Percentiles rank a stretch among this genome's conserved stretches.
Evolutionary conservation across 2,113 vertebrate genomes (phyloP).

Genomic region (Mastomys coucha): DNA sequence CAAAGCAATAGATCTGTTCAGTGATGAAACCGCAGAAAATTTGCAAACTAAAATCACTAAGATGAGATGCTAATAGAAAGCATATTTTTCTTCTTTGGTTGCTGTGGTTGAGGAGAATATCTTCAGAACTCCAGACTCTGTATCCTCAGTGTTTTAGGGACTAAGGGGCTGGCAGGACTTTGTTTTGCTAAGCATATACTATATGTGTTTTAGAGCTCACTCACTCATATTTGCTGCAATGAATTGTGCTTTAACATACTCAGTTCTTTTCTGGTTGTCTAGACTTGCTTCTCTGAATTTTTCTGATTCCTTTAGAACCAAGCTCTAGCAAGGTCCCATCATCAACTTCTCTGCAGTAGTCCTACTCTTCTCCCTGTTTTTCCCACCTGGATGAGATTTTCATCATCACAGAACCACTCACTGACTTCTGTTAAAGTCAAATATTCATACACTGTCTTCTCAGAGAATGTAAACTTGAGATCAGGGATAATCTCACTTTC

Average conservation of each 20-base stretch:
- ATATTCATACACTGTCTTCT: neutral
- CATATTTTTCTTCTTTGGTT: conserved; percentile 69
- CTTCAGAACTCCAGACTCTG: conserved; percentile 48
- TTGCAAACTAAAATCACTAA: conserved; percentile 71
- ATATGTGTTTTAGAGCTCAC: neutral
- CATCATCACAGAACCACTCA: neutral
- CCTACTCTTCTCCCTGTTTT: neutral
- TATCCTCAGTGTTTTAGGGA: neutral
- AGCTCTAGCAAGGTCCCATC: neutral
- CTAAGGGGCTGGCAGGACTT: neutral
- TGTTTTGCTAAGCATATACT: neutral
- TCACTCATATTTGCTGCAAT: neutral
- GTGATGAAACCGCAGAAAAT: conserved; percentile 73
- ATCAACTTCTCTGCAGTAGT: neutral
- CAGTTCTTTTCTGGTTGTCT: conserved; percentile 38
- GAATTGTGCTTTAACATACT: neutral
- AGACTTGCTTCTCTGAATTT: neutral
- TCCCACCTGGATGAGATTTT: neutral
- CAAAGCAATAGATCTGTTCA: conserved; percentile 62
- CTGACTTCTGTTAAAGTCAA: neutral
- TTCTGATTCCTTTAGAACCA: neutral
- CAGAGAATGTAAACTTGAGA: neutral
- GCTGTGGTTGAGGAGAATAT: conserved; percentile 15
- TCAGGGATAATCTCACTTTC: neutral
- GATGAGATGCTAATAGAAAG: conserved; percentile 64